Percentiles rank a stretch among this genome's conserved stretches.
These are phyloP conservation scores for Chlorodrepanis virens DNA, from an alignment of 2,113 vertebrate species.

Conservation along the genomic window DNA sequence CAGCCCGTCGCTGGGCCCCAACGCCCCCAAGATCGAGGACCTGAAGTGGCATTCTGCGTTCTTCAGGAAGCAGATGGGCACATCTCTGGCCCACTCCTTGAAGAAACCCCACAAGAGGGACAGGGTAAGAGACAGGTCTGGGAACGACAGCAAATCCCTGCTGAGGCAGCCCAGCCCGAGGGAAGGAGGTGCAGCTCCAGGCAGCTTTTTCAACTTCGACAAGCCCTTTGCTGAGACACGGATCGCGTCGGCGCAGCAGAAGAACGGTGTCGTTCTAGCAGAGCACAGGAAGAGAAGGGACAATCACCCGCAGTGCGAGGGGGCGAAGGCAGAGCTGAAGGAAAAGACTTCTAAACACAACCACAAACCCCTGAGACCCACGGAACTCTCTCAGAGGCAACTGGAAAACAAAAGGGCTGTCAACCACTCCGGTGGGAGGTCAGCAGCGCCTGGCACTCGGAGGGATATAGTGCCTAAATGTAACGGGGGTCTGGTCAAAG, in stretches of 20 bases:
- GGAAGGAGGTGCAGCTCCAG: background rate
- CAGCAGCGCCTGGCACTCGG: constrained; percentile 47
- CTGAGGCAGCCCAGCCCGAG: constrained; percentile 29
- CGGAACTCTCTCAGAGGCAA: constrained; percentile 72
- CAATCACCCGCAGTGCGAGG: constrained; percentile 63
- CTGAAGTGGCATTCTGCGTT: constrained; percentile 78
- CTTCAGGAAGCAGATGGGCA: constrained; percentile 79
- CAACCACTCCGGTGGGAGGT: constrained; percentile 61
- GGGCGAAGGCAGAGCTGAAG: constrained; percentile 67
- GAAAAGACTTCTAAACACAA: constrained; percentile 75
- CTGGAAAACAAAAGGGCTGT: constrained; percentile 65
- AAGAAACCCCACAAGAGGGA: constrained; percentile 70
- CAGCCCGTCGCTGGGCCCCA: constrained; percentile 72
- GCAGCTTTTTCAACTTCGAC: constrained; percentile 57
- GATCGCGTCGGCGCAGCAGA: constrained; percentile 68
- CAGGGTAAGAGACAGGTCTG: constrained; percentile 5
- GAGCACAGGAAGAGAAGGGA: constrained; percentile 77
- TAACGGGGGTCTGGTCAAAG: constrained; percentile 77
- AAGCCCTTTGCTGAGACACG: constrained; percentile 63
- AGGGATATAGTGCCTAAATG: constrained; percentile 71
- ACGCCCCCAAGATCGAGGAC: constrained; percentile 76
- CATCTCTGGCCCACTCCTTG: constrained; percentile 65
- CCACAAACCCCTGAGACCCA: constrained; percentile 73
- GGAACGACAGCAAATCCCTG: constrained; percentile 7
- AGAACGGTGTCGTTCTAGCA: constrained; percentile 58